Percentiles rank a stretch among this genome's conserved stretches.
Evolutionary conservation across 2,797 vertebrate genomes (phyloP).

Genomic region (Mionectes olivaceus): DNA sequence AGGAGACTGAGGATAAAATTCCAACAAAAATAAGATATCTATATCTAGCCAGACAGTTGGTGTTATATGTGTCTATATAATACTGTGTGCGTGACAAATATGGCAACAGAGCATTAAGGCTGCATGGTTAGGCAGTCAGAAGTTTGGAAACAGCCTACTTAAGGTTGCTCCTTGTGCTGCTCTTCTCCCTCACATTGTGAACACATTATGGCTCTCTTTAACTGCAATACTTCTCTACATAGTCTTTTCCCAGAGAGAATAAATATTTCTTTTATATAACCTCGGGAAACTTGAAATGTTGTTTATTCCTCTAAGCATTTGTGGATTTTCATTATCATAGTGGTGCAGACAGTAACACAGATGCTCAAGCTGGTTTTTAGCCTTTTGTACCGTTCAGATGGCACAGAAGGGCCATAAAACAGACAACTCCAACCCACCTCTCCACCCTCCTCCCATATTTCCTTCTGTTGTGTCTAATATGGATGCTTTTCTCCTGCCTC

Average conservation of each 20-base stretch:
- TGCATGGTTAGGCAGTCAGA: conserved; percentile 47
- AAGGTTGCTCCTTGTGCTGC: not conserved
- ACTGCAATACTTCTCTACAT: not conserved
- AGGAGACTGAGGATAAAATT: conserved; percentile 26
- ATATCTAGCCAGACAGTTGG: not conserved
- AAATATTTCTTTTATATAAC: conserved; percentile 41
- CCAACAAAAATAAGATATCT: conserved; percentile 32
- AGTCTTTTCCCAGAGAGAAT: conserved; percentile 7
- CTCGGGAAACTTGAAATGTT: conserved; percentile 15
- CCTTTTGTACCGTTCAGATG: not conserved
- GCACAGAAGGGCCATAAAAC: conserved; percentile 21
- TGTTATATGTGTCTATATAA: conserved; percentile 39
- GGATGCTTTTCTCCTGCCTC: not conserved
- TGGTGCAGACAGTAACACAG: not conserved
- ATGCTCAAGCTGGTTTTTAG: conserved; percentile 39
- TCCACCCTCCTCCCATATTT: not conserved
- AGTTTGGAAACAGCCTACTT: conserved; percentile 53
- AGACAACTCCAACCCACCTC: not conserved
- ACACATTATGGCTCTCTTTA: not conserved
- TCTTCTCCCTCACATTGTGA: conserved; percentile 23
- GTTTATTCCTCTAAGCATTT: conserved; percentile 6
- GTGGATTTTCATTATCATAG: conserved; percentile 32
- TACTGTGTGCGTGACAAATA: conserved; percentile 33
- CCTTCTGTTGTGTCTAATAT: conserved; percentile 21
- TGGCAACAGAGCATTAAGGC: conserved; percentile 18